A percentile compares a stretch with the other conserved stretches of the same genome.
Evolutionary conservation across 2,113 vertebrate species (phyloP).

Genomic region (Cololabis saira): DNA sequence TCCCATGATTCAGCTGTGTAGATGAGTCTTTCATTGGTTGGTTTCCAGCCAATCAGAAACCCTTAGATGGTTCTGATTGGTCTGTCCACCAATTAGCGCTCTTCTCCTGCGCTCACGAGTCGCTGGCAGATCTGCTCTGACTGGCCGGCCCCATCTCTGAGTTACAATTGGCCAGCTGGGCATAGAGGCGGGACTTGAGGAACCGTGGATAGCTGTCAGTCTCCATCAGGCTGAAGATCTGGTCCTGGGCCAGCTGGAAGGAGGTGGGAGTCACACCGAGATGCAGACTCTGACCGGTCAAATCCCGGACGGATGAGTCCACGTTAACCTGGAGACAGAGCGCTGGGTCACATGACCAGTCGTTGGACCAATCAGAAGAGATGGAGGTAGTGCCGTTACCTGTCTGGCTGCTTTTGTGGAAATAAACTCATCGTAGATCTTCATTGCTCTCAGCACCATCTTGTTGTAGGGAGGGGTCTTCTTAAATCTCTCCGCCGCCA

Average conservation of each 20-base stretch:
- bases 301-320: conserved; percentile 89
- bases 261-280: conserved; percentile 78
- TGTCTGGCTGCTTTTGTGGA: conserved; percentile 84
- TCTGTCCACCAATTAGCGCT: not conserved
- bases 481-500: conserved; percentile 94
- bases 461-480: conserved; percentile 88
- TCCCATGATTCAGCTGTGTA: conserved; percentile 17
- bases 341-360: not conserved
- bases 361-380: not conserved
- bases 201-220: conserved; percentile 95
- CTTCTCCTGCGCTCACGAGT: not conserved
- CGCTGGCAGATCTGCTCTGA: conserved; percentile 63
- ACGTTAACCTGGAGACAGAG: conserved; percentile 88
- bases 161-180: conserved; percentile 85
- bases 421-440: conserved; percentile 91
- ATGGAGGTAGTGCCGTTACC: conserved; percentile 23
- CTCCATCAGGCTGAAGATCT: conserved; percentile 94
- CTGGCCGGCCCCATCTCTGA: conserved; percentile 70
- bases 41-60: not conserved
- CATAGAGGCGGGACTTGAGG: conserved; percentile 89
- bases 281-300: conserved; percentile 89
- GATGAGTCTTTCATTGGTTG: not conserved
- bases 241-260: conserved; percentile 91
- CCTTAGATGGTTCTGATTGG: not conserved
- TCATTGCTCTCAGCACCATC: conserved; percentile 88